Conservation (phyloP, 2,888 invertebrate species). For the Drosophila pegasa region DNA sequence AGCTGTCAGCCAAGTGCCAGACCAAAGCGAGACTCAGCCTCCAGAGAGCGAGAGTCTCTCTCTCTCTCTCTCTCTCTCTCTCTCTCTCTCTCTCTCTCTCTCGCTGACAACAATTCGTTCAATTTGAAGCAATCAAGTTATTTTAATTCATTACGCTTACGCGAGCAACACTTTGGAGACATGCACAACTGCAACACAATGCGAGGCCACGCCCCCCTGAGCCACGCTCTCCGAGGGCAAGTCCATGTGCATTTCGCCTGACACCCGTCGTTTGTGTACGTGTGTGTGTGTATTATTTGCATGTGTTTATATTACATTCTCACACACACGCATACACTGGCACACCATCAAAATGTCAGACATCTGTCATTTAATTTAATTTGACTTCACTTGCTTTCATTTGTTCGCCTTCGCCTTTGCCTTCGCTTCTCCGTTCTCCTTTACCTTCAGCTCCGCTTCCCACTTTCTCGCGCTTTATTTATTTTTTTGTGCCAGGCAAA, state of each 20-base stretch:
- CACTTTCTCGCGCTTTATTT: conserved; percentile 6
- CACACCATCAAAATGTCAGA: conserved; percentile 75
- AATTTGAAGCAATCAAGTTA: conserved; percentile 81
- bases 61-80: background rate
- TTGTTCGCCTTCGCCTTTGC: conserved; percentile 52
- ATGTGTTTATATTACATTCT: conserved; percentile 54
- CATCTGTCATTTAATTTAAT: conserved; percentile 82
- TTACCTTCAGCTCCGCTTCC: conserved; percentile 7
- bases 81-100: background rate
- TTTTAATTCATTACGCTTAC: conserved; percentile 80
- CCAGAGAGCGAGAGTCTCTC: background rate
- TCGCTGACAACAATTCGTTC: conserved; percentile 72
- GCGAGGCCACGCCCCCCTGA: conserved; percentile 32
- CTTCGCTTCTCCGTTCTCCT: conserved; percentile 25
- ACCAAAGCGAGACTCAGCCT: conserved; percentile 27
- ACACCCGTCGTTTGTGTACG: conserved; percentile 33
- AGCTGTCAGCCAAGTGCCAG: conserved; percentile 46
- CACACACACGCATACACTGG: conserved; percentile 22
- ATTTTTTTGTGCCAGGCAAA: conserved; percentile 26
- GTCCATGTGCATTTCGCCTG: conserved; percentile 59
- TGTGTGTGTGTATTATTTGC: conserved; percentile 49
- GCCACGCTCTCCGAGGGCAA: conserved; percentile 37
- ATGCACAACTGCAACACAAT: conserved; percentile 53
- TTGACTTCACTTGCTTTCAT: conserved; percentile 80
- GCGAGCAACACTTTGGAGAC: conserved; percentile 76